phyloP scores from a whole-genome alignment of 2,113 vertebrate species.

The Microtus richardsoni region DNA sequence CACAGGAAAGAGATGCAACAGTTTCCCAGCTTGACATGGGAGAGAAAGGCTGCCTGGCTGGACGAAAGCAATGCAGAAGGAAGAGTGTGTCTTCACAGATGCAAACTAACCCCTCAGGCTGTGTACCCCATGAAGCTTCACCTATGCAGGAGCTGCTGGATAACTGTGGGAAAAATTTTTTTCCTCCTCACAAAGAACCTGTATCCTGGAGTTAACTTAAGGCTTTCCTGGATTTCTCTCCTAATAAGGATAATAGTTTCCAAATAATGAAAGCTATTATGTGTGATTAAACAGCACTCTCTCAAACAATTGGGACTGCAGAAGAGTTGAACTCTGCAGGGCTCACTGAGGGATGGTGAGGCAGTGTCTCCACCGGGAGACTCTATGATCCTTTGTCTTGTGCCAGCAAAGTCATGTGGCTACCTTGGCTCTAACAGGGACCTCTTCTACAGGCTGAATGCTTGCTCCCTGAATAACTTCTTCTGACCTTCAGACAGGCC shows the following conservation, averaged over 20 bases:
- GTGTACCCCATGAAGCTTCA: rapidly evolving
- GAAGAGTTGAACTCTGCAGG: not conserved
- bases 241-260: constrained; percentile 50
- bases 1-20: too few species aligned
- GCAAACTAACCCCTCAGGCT: not conserved
- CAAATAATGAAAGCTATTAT: not conserved
- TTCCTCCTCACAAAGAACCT: not conserved
- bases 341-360: not conserved
- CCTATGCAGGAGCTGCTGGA: rapidly evolving
- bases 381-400: rapidly evolving
- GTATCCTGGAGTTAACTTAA: not conserved
- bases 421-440: rapidly evolving
- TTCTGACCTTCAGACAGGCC: rapidly evolving
- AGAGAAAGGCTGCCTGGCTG: not conserved
- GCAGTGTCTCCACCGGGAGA: rapidly evolving
- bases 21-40: not conserved
- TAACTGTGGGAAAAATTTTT: not conserved
- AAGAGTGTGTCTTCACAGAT: not conserved
- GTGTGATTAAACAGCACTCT: rapidly evolving
- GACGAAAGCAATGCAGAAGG: not conserved
- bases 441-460: rapidly evolving
- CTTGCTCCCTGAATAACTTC: rapidly evolving
- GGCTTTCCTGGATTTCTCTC: constrained; percentile 8
- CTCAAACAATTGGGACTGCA: not conserved
- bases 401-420: rapidly evolving